Conservation (phyloP, 2,797 vertebrate genomes). For the Epinephelus awoara region DNA sequence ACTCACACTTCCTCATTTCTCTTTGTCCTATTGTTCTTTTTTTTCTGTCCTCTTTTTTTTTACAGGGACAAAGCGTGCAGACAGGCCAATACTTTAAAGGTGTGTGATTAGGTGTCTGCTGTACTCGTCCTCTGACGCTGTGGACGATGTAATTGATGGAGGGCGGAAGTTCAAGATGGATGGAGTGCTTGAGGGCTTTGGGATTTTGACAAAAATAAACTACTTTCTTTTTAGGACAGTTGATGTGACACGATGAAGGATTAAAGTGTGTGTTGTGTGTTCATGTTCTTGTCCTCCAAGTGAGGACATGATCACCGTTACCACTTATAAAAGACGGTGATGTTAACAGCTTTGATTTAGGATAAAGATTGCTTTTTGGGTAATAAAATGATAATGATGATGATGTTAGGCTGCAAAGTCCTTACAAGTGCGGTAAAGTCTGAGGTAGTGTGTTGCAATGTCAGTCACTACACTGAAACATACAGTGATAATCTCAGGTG, state of each 20-base stretch:
- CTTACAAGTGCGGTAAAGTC: not conserved
- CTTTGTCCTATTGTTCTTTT: conserved; percentile 81
- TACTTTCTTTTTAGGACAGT: conserved; percentile 46
- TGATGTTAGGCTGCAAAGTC: not conserved
- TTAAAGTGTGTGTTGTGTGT: conserved; percentile 26
- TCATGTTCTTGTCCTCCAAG: conserved; percentile 25
- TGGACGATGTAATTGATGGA: conserved; percentile 64
- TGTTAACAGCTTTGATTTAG: not conserved
- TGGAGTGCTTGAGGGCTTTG: conserved; percentile 56
- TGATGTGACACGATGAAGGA: conserved; percentile 51
- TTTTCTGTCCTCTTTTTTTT: conserved; percentile 36
- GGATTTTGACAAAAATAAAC: conserved; percentile 71
- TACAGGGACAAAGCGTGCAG: conserved; percentile 44
- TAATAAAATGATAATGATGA: not conserved
- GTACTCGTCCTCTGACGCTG: conserved; percentile 54
- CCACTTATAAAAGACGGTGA: not conserved
- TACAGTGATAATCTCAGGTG: conserved; percentile 48
- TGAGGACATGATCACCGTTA: conserved; percentile 22
- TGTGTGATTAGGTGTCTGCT: conserved; percentile 58
- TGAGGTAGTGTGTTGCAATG: not conserved
- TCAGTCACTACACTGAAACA: conserved; percentile 23
- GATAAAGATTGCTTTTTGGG: not conserved
- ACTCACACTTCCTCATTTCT: conserved; percentile 36
- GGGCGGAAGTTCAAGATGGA: conserved; percentile 60
- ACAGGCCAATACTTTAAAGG: conserved; percentile 48